Evolutionary conservation across 37 sponge, comb jelly and placozoan genomes (phyloP).

Genomic region (Eunapius fragilis): DNA sequence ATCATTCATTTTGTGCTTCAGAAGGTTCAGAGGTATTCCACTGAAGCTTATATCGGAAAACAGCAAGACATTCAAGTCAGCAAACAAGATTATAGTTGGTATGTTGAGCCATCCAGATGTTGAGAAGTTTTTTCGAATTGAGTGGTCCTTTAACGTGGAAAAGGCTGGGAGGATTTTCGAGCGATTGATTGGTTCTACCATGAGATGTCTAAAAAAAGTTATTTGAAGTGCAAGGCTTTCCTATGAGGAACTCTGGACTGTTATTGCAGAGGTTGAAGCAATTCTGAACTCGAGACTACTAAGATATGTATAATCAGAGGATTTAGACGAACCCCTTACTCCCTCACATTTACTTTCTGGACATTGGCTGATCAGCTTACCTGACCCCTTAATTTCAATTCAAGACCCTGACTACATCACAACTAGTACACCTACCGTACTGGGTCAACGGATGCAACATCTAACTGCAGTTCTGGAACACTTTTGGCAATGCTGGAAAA

Average conservation of each 20-base stretch:
- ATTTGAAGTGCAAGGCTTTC: conserved; percentile 19
- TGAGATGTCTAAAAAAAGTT: conserved; percentile 24
- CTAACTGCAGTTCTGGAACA: conserved; percentile 9
- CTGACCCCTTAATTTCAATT: conserved; percentile 11
- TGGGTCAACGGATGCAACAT: conserved; percentile 17
- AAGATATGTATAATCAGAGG: conserved; percentile 31
- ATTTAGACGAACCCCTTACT: conserved; percentile 33
- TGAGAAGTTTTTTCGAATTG: conserved; percentile 17
- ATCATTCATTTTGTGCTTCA: too few relatives aligned
- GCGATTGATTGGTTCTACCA: conserved; percentile 8
- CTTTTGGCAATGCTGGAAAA: conserved; percentile 37
- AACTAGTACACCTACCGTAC: background rate
- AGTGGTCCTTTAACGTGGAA: conserved; percentile 35
- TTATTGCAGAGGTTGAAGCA: conserved; percentile 19
- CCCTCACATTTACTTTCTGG: conserved; percentile 43
- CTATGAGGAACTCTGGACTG: conserved; percentile 31
- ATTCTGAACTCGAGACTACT: conserved; percentile 38
- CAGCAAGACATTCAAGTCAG: conserved; percentile 33
- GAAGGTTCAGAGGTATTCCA: too few relatives aligned
- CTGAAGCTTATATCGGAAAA: conserved; percentile 27
- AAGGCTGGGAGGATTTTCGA: conserved; percentile 35
- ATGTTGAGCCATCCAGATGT: conserved; percentile 3
- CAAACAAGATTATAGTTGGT: background rate
- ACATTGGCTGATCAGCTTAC: conserved; percentile 13
- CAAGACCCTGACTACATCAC: background rate